Evolutionary conservation across 2,888 invertebrate species (phyloP).

Genomic region (Xylota sylvarum): DNA sequence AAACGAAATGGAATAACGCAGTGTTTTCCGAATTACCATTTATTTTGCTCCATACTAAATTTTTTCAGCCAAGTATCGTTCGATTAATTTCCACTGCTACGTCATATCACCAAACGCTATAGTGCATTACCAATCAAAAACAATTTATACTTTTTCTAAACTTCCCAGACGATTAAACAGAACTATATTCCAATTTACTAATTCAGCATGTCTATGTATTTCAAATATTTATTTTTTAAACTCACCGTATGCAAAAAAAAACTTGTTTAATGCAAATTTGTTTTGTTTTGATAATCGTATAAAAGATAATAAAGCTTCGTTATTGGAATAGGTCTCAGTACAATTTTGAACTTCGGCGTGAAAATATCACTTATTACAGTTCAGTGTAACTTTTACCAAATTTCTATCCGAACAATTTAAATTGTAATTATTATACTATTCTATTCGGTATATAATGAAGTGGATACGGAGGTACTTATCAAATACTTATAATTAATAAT

Average conservation of each 20-base stretch:
- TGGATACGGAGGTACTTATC: conserved; percentile 47
- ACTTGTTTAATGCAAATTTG: not conserved
- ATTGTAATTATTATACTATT: not conserved
- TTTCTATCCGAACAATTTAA: not conserved
- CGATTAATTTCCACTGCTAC: too few relatives aligned
- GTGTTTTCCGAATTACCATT: too few relatives aligned
- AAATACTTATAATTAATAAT: not conserved
- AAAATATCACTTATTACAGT: conserved; percentile 1
- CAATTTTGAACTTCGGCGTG: conserved; percentile 22
- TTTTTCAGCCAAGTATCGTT: too few relatives aligned
- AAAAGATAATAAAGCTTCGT: conserved; percentile 26
- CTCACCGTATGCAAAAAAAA: not conserved
- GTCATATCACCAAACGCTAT: not conserved
- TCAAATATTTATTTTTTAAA: too few relatives aligned
- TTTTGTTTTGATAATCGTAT: conserved; percentile 38
- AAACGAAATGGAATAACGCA: too few relatives aligned
- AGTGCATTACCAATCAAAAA: not conserved
- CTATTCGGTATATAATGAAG: conserved; percentile 40
- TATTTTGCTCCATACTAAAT: too few relatives aligned
- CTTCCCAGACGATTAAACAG: too few relatives aligned
- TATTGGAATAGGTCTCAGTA: conserved; percentile 17
- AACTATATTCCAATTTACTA: too few relatives aligned
- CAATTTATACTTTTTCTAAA: too few relatives aligned
- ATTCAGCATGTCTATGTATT: not conserved
- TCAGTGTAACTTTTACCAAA: not conserved